A percentile compares a stretch with the other conserved stretches of the same genome.
Evolutionary conservation across 2,113 vertebrate species (phyloP).

Genomic region (Peucedramus taeniatus): DNA sequence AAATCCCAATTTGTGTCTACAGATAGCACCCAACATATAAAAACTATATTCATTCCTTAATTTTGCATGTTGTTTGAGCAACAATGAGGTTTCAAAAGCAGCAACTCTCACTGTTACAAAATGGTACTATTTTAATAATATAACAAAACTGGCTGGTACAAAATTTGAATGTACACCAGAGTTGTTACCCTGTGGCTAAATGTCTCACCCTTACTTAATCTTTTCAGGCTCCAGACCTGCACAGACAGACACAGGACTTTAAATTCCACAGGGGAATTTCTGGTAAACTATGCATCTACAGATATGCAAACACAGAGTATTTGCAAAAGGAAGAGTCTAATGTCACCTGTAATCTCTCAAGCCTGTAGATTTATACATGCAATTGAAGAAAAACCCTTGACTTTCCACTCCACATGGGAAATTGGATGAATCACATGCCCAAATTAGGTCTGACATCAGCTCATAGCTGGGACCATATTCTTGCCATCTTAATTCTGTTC

Average conservation of each 20-base stretch:
- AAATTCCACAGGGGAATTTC: slow-evolving; percentile 28
- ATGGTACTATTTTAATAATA: neutral
- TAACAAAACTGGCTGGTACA: neutral
- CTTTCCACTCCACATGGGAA: neutral
- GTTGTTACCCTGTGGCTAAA: slow-evolving; percentile 21
- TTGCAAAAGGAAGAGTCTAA: slow-evolving; percentile 23
- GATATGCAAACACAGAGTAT: neutral
- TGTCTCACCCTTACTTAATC: slow-evolving; percentile 41
- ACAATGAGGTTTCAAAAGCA: neutral
- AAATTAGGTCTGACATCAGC: neutral
- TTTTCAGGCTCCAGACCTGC: neutral
- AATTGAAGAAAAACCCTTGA: slow-evolving; percentile 13
- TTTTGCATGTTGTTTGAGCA: neutral
- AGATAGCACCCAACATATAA: neutral
- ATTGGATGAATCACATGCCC: neutral
- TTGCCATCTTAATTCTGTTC: neutral
- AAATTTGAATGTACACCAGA: neutral
- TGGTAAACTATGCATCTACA: neutral
- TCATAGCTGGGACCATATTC: neutral
- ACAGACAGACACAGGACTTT: neutral
- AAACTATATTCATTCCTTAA: neutral
- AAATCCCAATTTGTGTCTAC: neutral
- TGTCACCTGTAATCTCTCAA: slow-evolving; percentile 27
- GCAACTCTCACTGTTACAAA: neutral
- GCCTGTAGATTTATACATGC: neutral